phyloP scores from a whole-genome alignment of 2,113 vertebrate species.

The Oryzias curvinotus region DNA sequence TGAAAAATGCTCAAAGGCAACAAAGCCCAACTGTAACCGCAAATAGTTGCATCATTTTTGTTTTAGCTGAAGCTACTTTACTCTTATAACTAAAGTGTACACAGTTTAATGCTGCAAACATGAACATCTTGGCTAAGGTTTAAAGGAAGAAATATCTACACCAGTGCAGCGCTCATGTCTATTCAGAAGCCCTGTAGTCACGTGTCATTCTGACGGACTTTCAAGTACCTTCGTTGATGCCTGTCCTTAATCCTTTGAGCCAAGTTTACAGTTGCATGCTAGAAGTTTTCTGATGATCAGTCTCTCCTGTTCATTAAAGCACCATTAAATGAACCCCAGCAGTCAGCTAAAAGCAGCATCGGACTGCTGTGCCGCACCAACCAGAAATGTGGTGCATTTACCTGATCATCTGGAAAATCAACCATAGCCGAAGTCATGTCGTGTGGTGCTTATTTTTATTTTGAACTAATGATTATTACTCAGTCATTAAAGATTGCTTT shows the following conservation, averaged over 20 bases:
- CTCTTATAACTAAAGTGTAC: not conserved
- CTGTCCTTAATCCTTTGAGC: too few species aligned
- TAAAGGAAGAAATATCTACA: not conserved
- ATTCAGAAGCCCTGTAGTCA: not conserved
- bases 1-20: too few species aligned
- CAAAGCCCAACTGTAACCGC: too few species aligned
- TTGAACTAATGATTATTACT: not conserved
- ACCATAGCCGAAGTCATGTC: not conserved
- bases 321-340: constrained; percentile 10
- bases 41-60: too few species aligned
- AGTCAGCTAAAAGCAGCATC: constrained; percentile 3
- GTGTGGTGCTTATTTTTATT: not conserved
- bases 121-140: not conserved
- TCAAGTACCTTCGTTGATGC: constrained; percentile 15
- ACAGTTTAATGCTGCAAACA: not conserved
- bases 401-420: constrained; percentile 8
- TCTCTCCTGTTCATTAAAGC: constrained; percentile 2
- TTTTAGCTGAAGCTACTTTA: not conserved
- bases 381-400: constrained; percentile 3
- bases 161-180: not conserved
- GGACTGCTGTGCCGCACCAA: constrained; percentile 4
- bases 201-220: not conserved
- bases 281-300: not conserved
- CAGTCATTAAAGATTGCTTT: constrained; percentile 11
- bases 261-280: too few species aligned